phyloP scores from a whole-genome alignment of 2,113 vertebrate species.

The Trinectes maculatus region DNA sequence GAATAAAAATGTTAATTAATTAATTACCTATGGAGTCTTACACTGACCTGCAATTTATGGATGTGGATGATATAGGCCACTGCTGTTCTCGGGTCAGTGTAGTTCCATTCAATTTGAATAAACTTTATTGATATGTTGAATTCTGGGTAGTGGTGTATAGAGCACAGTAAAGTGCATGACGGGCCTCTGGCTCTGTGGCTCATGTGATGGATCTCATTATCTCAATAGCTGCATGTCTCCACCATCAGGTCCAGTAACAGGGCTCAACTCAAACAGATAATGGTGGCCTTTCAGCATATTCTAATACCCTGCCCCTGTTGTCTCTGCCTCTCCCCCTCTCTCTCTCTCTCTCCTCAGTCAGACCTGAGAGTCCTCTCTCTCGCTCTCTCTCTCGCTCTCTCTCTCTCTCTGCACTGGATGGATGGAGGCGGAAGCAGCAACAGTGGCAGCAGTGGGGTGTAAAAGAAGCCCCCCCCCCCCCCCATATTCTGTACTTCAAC shows the following conservation, averaged over 20 bases:
- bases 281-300: slow-evolving; percentile 46
- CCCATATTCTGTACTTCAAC: slow-evolving; percentile 73
- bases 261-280: slow-evolving; percentile 32
- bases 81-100: too few species aligned
- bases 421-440: slow-evolving; percentile 34
- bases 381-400: slow-evolving; percentile 3
- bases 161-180: too few species aligned
- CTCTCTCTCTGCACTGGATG: slow-evolving; percentile 24
- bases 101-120: background rate
- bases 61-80: too few species aligned
- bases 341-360: slow-evolving; percentile 5
- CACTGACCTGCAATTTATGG: too few species aligned
- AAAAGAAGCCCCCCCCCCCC: slow-evolving; percentile 45
- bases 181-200: slow-evolving; percentile 6
- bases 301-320: slow-evolving; percentile 53
- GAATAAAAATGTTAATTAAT: too few species aligned
- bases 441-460: slow-evolving; percentile 23
- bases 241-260: slow-evolving; percentile 6
- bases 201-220: slow-evolving; percentile 46
- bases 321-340: slow-evolving; percentile 8
- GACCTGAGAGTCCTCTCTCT: too few species aligned
- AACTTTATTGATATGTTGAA: background rate
- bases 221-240: slow-evolving; percentile 13
- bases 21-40: too few species aligned
- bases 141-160: too few species aligned